A percentile compares a stretch with the other conserved stretches of the same genome.
These are phyloP conservation scores for Drosophila kanekoi DNA, from an alignment of 2,888 invertebrate species.

Conservation along the genomic window DNA sequence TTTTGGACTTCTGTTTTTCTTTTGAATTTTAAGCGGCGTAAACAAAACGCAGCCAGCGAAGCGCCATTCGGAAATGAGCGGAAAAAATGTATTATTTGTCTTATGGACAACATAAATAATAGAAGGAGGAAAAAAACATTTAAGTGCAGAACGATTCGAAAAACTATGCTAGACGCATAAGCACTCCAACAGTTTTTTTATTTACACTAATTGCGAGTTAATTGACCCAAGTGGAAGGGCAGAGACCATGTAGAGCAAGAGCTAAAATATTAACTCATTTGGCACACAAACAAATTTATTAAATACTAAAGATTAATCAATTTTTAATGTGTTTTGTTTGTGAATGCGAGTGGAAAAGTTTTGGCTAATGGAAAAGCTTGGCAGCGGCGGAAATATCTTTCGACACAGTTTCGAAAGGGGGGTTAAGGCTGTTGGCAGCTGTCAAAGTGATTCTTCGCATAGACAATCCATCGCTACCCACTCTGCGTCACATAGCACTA, in stretches of 20 bases:
- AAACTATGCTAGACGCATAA: slow-evolving; percentile 24
- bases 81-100: slow-evolving; percentile 43
- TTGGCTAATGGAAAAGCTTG: slow-evolving; percentile 50
- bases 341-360: slow-evolving; percentile 40
- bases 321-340: slow-evolving; percentile 26
- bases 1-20: slow-evolving; percentile 23
- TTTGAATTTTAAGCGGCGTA: slow-evolving; percentile 30
- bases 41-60: slow-evolving; percentile 37
- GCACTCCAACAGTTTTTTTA: slow-evolving; percentile 5
- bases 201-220: slow-evolving; percentile 42
- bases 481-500: slow-evolving; percentile 3
- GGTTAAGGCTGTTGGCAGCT: slow-evolving; percentile 5
- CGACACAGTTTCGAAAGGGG: slow-evolving; percentile 9
- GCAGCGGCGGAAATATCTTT: slow-evolving; percentile 62
- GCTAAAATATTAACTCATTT: slow-evolving; percentile 7
- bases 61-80: slow-evolving; percentile 57
- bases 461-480: not conserved
- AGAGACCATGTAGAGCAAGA: slow-evolving; percentile 25
- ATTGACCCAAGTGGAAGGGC: slow-evolving; percentile 31
- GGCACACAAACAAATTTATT: slow-evolving; percentile 40
- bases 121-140: slow-evolving; percentile 12
- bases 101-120: slow-evolving; percentile 57
- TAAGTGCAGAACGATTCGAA: slow-evolving; percentile 41
- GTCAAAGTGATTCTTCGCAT: slow-evolving; percentile 26
- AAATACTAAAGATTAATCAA: slow-evolving; percentile 45